These are phyloP conservation scores for Stomatorhinus walkeri DNA, from an alignment of 2,797 vertebrate species.

Conservation along the genomic window DNA sequence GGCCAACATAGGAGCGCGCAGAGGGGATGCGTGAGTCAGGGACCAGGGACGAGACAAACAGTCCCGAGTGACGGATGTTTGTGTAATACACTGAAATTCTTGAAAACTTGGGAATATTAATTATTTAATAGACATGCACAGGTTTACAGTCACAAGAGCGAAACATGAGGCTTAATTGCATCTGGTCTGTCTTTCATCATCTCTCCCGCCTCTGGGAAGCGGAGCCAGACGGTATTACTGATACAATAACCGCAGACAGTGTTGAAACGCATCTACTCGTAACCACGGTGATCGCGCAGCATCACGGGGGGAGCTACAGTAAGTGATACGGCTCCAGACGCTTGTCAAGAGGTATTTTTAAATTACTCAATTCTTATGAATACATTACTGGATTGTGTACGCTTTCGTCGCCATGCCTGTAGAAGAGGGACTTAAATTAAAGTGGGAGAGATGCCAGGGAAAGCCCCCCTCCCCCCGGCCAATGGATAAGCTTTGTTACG, in stretches of 20 bases:
- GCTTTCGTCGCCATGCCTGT: neutral
- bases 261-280: neutral
- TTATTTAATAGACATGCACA: neutral
- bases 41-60: neutral
- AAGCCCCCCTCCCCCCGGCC: neutral
- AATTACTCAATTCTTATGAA: neutral
- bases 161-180: neutral
- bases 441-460: neutral
- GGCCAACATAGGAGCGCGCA: neutral
- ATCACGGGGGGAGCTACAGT: neutral
- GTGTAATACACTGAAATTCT: neutral
- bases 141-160: neutral
- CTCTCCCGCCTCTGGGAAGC: neutral
- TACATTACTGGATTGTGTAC: neutral
- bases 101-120: neutral
- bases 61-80: neutral
- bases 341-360: neutral
- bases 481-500: neutral
- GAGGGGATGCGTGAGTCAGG: neutral
- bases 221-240: neutral
- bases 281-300: neutral
- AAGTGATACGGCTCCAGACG: neutral
- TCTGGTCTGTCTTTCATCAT: neutral
- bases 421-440: neutral
- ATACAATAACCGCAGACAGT: neutral